Evolutionary conservation across 2,797 vertebrate species (phyloP).

Genomic region (Paedocypris micromegethes): DNA sequence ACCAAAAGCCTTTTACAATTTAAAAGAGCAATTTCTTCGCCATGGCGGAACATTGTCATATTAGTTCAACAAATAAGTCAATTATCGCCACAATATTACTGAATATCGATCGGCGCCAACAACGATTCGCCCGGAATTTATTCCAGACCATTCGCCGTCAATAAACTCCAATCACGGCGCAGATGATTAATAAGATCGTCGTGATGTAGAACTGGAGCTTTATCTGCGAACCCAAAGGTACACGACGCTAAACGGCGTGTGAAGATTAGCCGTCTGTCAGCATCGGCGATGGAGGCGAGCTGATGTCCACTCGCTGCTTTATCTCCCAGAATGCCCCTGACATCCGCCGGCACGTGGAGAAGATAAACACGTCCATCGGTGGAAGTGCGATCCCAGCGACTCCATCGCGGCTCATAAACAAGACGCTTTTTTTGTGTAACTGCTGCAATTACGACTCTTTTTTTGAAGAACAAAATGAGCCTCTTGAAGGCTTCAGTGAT

Average conservation of each 20-base stretch:
- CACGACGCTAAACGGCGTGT: constrained; percentile 13
- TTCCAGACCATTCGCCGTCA: background rate
- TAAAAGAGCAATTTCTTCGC: background rate
- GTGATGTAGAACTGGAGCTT: background rate
- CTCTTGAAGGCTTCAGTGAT: background rate
- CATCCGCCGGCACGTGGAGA: constrained; percentile 4
- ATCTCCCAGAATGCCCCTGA: constrained; percentile 24
- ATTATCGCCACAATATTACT: constrained; percentile 8
- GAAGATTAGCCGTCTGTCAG: constrained; percentile 21
- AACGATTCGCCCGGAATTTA: constrained; percentile 3
- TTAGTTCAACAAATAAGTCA: constrained; percentile 16
- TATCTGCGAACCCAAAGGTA: constrained; percentile 4
- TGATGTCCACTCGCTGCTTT: constrained; percentile 16
- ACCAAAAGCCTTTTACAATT: no score
- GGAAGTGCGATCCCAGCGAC: background rate
- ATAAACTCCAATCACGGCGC: constrained; percentile 15
- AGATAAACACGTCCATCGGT: background rate
- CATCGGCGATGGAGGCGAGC: constrained; percentile 1
- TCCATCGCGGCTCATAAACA: no score
- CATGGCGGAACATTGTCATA: constrained; percentile 1
- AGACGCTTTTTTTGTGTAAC: background rate
- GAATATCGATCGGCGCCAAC: constrained; percentile 10
- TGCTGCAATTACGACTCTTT: background rate
- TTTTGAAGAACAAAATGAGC: background rate
- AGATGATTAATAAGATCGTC: background rate